Percentiles rank a stretch among this genome's conserved stretches.
Conservation (phyloP, 2,113 vertebrate species). For the Rhagologus leucostigma region DNA sequence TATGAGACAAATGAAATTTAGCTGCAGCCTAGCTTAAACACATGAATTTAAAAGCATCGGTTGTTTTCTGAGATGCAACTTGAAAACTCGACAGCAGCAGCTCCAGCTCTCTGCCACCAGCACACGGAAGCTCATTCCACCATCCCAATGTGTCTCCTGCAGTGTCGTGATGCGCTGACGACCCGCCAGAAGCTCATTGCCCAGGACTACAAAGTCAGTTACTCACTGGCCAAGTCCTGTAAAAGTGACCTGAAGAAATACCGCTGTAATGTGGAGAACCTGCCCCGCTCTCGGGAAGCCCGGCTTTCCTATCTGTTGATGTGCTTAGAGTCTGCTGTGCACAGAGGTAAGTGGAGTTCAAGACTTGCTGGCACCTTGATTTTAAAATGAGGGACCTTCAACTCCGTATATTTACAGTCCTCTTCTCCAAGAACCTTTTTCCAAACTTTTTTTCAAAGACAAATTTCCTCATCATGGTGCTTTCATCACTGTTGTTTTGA, state of each 20-base stretch:
- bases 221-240: slow-evolving; percentile 94
- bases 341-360: slow-evolving; percentile 77
- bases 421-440: background rate
- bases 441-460: background rate
- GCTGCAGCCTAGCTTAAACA: background rate
- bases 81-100: background rate
- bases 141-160: background rate
- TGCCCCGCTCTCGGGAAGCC: slow-evolving; percentile 90
- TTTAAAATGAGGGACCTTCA: background rate
- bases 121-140: accelerated
- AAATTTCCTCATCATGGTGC: background rate
- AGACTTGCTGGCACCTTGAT: background rate
- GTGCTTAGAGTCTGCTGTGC: slow-evolving; percentile 92
- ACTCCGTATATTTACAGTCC: background rate
- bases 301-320: slow-evolving; percentile 94
- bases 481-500: background rate
- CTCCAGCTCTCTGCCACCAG: background rate
- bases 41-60: background rate
- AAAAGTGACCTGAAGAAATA: slow-evolving; percentile 93
- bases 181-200: slow-evolving; percentile 96
- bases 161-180: slow-evolving; percentile 93
- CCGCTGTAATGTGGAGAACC: slow-evolving; percentile 90
- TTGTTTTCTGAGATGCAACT: background rate
- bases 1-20: background rate
- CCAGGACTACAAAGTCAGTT: slow-evolving; percentile 96